Evolutionary conservation across 2,888 invertebrate species (phyloP).

Genomic region (Aphidius colemani): DNA sequence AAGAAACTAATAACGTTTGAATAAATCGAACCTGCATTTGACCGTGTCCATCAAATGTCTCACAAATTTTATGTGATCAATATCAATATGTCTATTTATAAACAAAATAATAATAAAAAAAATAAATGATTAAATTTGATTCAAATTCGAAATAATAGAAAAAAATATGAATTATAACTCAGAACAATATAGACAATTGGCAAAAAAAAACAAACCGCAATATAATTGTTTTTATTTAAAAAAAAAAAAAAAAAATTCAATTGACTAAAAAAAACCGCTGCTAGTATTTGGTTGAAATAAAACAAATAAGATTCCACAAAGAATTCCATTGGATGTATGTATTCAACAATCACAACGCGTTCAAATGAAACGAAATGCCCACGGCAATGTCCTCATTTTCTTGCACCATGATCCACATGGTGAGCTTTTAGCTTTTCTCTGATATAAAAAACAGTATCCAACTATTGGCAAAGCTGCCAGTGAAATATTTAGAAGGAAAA

Average conservation of each 20-base stretch:
- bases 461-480: slow-evolving; percentile 28
- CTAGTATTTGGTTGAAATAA: neutral
- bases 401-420: neutral
- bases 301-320: neutral
- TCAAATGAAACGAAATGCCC: slow-evolving; percentile 57
- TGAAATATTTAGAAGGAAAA: slow-evolving; percentile 34
- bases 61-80: slow-evolving; percentile 7
- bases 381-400: slow-evolving; percentile 35
- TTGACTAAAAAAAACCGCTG: neutral
- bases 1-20: slow-evolving; percentile 38
- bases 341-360: slow-evolving; percentile 36
- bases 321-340: slow-evolving; percentile 11
- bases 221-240: neutral
- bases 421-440: neutral
- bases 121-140: too few relatives aligned
- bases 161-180: neutral
- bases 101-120: neutral
- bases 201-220: neutral
- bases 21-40: slow-evolving; percentile 36
- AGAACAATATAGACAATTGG: too few relatives aligned
- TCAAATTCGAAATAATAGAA: neutral
- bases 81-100: slow-evolving; percentile 8
- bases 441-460: slow-evolving; percentile 7
- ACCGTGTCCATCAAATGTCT: slow-evolving; percentile 36
- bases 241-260: neutral